Evolutionary conservation across 2,797 vertebrate genomes (phyloP).

Genomic region (Mormyrus hasselquistii): DNA sequence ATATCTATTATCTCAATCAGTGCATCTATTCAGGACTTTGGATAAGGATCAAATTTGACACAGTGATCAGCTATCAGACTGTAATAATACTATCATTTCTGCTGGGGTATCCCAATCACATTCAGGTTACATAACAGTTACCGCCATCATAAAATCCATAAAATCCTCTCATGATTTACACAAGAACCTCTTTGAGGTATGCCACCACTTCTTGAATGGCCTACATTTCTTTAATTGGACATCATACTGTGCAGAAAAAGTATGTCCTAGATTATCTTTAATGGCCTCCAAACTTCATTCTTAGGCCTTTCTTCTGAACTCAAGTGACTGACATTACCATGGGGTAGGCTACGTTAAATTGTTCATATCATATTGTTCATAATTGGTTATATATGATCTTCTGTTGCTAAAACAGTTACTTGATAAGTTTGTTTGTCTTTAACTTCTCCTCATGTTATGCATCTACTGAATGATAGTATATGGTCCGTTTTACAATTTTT

Average conservation of each 20-base stretch:
- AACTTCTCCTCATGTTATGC: not conserved
- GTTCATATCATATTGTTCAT: no score
- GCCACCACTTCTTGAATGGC: not conserved
- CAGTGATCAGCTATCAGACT: not conserved
- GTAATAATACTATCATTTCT: not conserved
- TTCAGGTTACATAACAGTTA: not conserved
- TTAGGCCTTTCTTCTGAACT: not conserved
- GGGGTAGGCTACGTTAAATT: not conserved
- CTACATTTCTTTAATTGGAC: not conserved
- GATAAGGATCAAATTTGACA: not conserved
- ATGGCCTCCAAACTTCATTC: not conserved
- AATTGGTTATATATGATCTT: not conserved
- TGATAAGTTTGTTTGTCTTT: not conserved
- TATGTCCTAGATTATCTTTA: not conserved
- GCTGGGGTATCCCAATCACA: not conserved
- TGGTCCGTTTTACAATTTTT: not conserved
- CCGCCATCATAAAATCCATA: not conserved
- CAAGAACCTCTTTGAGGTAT: not conserved
- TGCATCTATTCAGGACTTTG: slow-evolving; percentile 2
- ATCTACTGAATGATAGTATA: not conserved
- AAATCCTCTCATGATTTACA: not conserved
- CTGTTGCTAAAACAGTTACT: not conserved
- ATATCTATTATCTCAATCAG: slow-evolving; percentile 4
- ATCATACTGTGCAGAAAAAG: not conserved
- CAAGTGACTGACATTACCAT: not conserved